Base-by-base conservation (phyloP, 2,888 invertebrate species). In the Pachliopta kotzebuea region DNA sequence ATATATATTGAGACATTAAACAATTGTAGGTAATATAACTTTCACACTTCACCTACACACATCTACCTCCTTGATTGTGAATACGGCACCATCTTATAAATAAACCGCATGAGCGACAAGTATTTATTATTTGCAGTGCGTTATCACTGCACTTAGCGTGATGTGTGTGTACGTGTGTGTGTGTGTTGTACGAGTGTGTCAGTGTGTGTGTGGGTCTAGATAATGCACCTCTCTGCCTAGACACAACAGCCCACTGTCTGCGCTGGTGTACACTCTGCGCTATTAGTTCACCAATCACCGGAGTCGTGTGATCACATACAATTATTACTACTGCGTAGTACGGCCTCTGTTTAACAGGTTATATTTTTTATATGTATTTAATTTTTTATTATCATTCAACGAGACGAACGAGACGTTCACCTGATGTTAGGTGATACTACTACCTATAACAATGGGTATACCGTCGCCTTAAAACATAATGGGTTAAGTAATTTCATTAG, bases 21-120 rank as follows among this genome's bases (percentile, higher is more conserved):
- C n/a, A n/a, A n/a, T n/a, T n/a, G n/a, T n/a, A n/a, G n/a, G n/a
- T n/a, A n/a, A n/a, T n/a, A n/a, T n/a, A n/a, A n/a, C n/a, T n/a
- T n/a, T n/a, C n/a, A n/a, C n/a, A n/a, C n/a, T n/a, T n/a, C n/a
- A n/a, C n/a, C n/a, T n/a, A n/a, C n/a, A n/a, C n/a, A n/a, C n/a
- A n/a, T n/a, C n/a, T n/a, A n/a, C n/a, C n/a, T n/a, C n/a, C n/a
- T n/a, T n/a, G n/a, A 72, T 87, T 91, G 90, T 86, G 69, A 78
- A 84, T 89, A 77, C 69, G 71, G 66, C 72, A 29, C n/a, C 76
- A 72, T 81, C 83, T 84, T 89, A 90, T 89, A 89, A 90, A 90
- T 89, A 90, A 84, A 82, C 80, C 66, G 71, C 66, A 74, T 72
- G 76, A 75, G 72, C 73, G 74, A 70, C 69, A 73, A 73, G 74